Evolutionary conservation across 1,140 invertebrate genomes (phyloP).

Genomic region (Drosophila tsacasi): DNA sequence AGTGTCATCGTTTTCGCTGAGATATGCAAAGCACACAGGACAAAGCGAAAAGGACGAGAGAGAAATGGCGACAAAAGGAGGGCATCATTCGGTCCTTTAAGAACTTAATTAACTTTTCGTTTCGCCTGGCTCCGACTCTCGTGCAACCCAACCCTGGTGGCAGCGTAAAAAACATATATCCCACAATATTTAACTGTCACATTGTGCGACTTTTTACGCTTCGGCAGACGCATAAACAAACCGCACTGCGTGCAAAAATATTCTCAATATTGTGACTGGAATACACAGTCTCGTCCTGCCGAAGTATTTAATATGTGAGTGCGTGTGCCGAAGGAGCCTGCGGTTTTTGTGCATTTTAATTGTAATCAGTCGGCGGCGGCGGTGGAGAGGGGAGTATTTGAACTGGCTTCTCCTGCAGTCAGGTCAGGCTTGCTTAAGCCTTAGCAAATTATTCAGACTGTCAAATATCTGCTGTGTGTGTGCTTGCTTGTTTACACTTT

Average conservation of each 20-base stretch:
- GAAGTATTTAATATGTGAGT: conserved; percentile 16
- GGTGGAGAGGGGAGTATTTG: neutral
- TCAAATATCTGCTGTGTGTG: conserved; percentile 10
- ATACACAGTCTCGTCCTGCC: conserved; percentile 15
- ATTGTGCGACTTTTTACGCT: conserved; percentile 74
- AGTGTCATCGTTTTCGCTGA: conserved; percentile 39
- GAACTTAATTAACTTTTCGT: conserved; percentile 52
- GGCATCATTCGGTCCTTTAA: conserved; percentile 37
- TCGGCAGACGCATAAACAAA: conserved; percentile 76
- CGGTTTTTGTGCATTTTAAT: conserved; percentile 53
- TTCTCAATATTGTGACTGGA: conserved; percentile 68
- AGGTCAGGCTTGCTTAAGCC: conserved; percentile 8
- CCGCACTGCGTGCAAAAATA: conserved; percentile 64
- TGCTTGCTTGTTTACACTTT: conserved; percentile 22
- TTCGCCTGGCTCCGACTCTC: neutral
- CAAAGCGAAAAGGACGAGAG: conserved; percentile 15
- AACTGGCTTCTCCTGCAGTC: neutral
- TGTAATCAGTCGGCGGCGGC: conserved; percentile 8
- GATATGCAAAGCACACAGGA: conserved; percentile 58
- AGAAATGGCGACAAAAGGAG: conserved; percentile 21
- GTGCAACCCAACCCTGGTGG: conserved; percentile 1
- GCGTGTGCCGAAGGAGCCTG: conserved; percentile 8
- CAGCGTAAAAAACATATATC: conserved; percentile 56
- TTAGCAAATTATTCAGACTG: conserved; percentile 35
- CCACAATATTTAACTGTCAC: conserved; percentile 78